These are phyloP conservation scores for Penelope pileata DNA, from an alignment of 2,113 vertebrate species.

Conservation along the genomic window DNA sequence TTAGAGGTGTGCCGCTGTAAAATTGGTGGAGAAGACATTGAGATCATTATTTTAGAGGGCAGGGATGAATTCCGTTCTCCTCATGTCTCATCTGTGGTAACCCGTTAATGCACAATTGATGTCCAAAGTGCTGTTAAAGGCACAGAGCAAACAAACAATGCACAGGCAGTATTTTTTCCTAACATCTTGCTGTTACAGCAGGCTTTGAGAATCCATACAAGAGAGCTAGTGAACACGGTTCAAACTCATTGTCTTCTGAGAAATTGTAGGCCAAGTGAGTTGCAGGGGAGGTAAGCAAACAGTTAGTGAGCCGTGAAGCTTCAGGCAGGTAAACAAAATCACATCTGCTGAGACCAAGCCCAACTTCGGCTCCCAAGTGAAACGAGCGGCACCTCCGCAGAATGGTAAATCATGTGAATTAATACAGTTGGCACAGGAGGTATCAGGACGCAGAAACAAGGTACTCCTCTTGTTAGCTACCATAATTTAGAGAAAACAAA, in stretches of 20 bases:
- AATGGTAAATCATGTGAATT: conserved; percentile 3
- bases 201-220: neutral
- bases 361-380: neutral
- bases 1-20: neutral
- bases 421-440: neutral
- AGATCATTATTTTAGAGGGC: neutral
- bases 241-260: neutral
- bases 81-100: neutral
- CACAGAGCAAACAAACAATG: neutral
- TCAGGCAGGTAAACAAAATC: conserved; percentile 55
- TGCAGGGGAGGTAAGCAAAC: conserved; percentile 7
- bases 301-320: conserved; percentile 22
- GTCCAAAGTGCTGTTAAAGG: neutral
- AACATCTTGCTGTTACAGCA: neutral
- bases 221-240: neutral
- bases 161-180: neutral
- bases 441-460: conserved; percentile 1
- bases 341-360: conserved; percentile 38
- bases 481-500: conserved; percentile 53
- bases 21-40: neutral
- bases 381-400: neutral
- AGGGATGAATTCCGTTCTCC: neutral
- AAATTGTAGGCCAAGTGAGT: neutral
- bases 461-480: conserved; percentile 29
- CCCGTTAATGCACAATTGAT: neutral